Percentiles rank a stretch among this genome's conserved stretches.
Conservation (phyloP, 2,888 invertebrate species). For the Endotricha flammealis region DNA sequence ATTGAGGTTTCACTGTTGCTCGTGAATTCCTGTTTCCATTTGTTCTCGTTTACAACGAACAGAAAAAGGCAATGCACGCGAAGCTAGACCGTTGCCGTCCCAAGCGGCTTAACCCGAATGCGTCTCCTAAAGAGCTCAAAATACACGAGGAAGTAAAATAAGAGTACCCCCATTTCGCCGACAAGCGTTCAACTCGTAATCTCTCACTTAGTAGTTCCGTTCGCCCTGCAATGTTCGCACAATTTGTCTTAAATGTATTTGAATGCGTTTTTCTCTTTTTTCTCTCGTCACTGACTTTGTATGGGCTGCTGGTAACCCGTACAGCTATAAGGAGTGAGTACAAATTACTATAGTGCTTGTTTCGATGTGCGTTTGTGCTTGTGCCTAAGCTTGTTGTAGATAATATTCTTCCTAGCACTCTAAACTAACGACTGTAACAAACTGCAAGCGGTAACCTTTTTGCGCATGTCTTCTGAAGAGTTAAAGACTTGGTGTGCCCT, state of each 20-base stretch:
- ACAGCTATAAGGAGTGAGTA: slow-evolving; percentile 85
- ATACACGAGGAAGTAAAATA: slow-evolving; percentile 70
- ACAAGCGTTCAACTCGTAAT: slow-evolving; percentile 77
- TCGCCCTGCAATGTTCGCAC: slow-evolving; percentile 79
- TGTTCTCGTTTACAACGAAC: slow-evolving; percentile 38
- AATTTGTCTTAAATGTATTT: slow-evolving; percentile 78
- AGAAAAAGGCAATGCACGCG: slow-evolving; percentile 67
- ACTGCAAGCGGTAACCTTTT: slow-evolving; percentile 69
- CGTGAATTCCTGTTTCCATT: slow-evolving; percentile 42
- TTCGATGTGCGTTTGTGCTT: slow-evolving; percentile 74
- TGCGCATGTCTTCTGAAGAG: slow-evolving; percentile 51
- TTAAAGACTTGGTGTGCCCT: slow-evolving; percentile 56
- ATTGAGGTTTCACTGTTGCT: slow-evolving; percentile 32
- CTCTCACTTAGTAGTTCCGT: slow-evolving; percentile 79
- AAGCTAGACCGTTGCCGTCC: slow-evolving; percentile 53
- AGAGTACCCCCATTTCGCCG: slow-evolving; percentile 63
- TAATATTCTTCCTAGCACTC: slow-evolving; percentile 59
- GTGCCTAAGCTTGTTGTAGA: slow-evolving; percentile 72
- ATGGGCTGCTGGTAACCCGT: slow-evolving; percentile 83
- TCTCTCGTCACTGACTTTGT: slow-evolving; percentile 83
- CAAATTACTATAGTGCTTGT: slow-evolving; percentile 79
- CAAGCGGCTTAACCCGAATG: slow-evolving; percentile 67
- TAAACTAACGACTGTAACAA: slow-evolving; percentile 55
- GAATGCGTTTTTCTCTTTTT: slow-evolving; percentile 80
- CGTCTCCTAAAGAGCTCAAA: slow-evolving; percentile 68